These are phyloP conservation scores for Seriola rivoliana DNA, from an alignment of 2,113 vertebrate genomes.

Conservation along the genomic window DNA sequence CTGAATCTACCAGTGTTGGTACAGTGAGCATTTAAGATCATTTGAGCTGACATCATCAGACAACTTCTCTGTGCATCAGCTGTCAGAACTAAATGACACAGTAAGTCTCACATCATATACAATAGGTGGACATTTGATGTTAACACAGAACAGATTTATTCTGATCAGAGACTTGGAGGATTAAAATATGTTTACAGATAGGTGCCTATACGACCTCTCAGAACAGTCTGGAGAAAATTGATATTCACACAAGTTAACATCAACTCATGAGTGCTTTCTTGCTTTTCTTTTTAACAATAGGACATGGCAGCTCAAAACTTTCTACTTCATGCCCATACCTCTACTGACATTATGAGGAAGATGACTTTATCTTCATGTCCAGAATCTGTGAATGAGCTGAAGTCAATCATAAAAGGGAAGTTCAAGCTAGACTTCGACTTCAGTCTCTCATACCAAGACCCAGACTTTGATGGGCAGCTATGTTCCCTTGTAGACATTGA, in stretches of 20 bases:
- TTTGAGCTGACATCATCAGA: background rate
- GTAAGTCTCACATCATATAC: background rate
- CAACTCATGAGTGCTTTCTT: no score
- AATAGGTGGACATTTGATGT: background rate
- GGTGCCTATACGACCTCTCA: no score
- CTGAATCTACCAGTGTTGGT: background rate
- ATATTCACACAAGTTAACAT: no score
- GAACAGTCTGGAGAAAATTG: no score
- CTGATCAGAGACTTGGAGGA: background rate
- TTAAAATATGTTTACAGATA: background rate
- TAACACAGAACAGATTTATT: conserved; percentile 7
- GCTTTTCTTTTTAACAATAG: no score
- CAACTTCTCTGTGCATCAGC: background rate
- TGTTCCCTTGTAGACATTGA: conserved; percentile 46
- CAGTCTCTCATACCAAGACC: conserved; percentile 28
- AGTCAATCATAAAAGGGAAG: no score
- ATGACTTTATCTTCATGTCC: no score
- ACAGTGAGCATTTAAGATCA: conserved; percentile 17
- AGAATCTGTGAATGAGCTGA: no score
- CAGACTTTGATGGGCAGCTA: conserved; percentile 48
- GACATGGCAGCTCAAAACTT: no score
- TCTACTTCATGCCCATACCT: no score
- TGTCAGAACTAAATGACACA: conserved; percentile 9
- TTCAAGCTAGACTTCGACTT: no score
- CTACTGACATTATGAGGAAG: no score